Evolutionary conservation across 2,113 vertebrate species (phyloP).

Genomic region (Tetraodon nigroviridis): DNA sequence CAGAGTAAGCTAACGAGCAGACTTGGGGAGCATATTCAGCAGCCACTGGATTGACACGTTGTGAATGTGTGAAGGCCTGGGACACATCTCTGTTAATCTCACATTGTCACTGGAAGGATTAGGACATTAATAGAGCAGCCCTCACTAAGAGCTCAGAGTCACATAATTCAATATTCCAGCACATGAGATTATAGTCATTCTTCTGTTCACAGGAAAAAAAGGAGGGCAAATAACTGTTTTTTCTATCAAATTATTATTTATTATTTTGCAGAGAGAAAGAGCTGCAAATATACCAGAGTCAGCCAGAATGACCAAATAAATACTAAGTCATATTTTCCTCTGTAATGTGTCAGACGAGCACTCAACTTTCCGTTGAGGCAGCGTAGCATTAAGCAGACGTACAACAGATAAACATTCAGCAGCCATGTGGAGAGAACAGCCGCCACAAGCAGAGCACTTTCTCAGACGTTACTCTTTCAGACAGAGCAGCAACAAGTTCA

Average conservation of each 20-base stretch:
- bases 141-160: slow-evolving; percentile 48
- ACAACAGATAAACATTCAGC: slow-evolving; percentile 56
- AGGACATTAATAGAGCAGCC: slow-evolving; percentile 42
- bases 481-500: slow-evolving; percentile 32
- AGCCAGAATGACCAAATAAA: slow-evolving; percentile 50
- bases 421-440: slow-evolving; percentile 52
- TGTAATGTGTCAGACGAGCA: slow-evolving; percentile 50
- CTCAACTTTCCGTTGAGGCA: slow-evolving; percentile 63
- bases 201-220: slow-evolving; percentile 23
- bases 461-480: slow-evolving; percentile 40
- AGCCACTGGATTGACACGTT: slow-evolving; percentile 7
- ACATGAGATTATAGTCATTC: slow-evolving; percentile 34
- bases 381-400: slow-evolving; percentile 50
- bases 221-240: slow-evolving; percentile 4
- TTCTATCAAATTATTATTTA: slow-evolving; percentile 19
- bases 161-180: slow-evolving; percentile 43
- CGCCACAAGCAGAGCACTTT: slow-evolving; percentile 48
- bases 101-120: slow-evolving; percentile 53
- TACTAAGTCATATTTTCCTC: slow-evolving; percentile 63
- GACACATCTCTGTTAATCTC: slow-evolving; percentile 41
- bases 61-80: slow-evolving; percentile 10
- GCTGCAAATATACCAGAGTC: slow-evolving; percentile 9
- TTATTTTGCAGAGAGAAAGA: slow-evolving; percentile 26
- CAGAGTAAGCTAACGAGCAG: no score
- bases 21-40: background rate